These are phyloP conservation scores for Zaprionus camerounensis DNA, from an alignment of 1,140 invertebrate genomes.

Conservation along the genomic window DNA sequence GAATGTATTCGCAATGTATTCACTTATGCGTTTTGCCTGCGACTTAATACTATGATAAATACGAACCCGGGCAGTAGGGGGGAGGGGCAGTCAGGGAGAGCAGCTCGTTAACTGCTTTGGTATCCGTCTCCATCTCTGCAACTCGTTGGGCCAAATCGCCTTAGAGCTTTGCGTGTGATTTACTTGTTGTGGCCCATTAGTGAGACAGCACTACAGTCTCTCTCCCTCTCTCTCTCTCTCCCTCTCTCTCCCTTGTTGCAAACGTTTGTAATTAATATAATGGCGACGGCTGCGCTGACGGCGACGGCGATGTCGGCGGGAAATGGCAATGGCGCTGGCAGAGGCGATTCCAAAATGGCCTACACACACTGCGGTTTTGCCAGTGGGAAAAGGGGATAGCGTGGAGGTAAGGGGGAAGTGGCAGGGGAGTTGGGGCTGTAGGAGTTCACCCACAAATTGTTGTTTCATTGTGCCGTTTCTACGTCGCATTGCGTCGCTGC, in stretches of 20 bases:
- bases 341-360: constrained; percentile 71
- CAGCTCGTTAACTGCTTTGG: constrained; percentile 9
- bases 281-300: constrained; percentile 66
- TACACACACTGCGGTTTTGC: constrained; percentile 70
- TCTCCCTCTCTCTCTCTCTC: not conserved
- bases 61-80: not conserved
- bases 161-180: constrained; percentile 82
- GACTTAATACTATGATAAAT: constrained; percentile 7
- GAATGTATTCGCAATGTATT: constrained; percentile 15
- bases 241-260: constrained; percentile 40
- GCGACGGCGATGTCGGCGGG: constrained; percentile 15
- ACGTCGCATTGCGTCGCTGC: constrained; percentile 3
- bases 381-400: not conserved
- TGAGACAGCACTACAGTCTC: constrained; percentile 35
- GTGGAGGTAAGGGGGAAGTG: not conserved
- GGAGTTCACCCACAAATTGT: constrained; percentile 65
- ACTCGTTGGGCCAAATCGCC: constrained; percentile 61
- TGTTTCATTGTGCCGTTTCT: constrained; percentile 76
- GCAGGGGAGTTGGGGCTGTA: not conserved
- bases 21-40: constrained; percentile 8
- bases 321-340: constrained; percentile 46
- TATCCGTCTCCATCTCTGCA: constrained; percentile 13
- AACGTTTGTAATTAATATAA: constrained; percentile 83
- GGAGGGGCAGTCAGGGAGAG: not conserved
- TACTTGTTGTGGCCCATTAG: constrained; percentile 79